Evolutionary conservation across 1,140 invertebrate genomes (phyloP).

Genomic region (Notospermus geniculatus): DNA sequence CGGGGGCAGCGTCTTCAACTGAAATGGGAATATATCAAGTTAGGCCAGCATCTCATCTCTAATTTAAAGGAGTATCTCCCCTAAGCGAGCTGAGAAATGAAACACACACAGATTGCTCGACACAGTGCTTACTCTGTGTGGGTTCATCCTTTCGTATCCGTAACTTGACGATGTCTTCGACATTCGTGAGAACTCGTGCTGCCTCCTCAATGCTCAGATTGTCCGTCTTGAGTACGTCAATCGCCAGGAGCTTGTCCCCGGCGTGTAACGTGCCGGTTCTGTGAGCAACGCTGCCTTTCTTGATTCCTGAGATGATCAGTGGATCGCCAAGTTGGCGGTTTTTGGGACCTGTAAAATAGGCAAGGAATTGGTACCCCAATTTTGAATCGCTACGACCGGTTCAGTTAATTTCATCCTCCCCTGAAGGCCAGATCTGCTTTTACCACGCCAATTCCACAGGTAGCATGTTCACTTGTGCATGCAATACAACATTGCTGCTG

Average conservation of each 20-base stretch:
- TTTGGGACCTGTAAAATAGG: slow-evolving; percentile 45
- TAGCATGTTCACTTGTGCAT: no score
- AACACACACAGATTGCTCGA: no score
- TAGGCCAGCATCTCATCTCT: no score
- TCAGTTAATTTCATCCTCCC: no score
- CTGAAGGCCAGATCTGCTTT: no score
- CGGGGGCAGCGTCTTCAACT: background rate
- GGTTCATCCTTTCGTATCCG: slow-evolving; percentile 66
- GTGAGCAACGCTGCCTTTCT: slow-evolving; percentile 85
- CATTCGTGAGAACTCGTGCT: slow-evolving; percentile 71
- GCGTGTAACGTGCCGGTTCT: slow-evolving; percentile 77
- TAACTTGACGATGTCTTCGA: slow-evolving; percentile 75
- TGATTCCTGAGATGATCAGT: slow-evolving; percentile 78
- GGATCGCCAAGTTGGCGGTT: slow-evolving; percentile 62
- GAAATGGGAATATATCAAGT: background rate
- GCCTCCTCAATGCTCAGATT: slow-evolving; percentile 70
- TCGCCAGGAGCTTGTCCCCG: slow-evolving; percentile 83
- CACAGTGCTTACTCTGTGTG: slow-evolving; percentile 40
- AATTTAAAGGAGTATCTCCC: no score
- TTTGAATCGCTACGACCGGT: no score
- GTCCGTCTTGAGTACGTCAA: slow-evolving; percentile 80
- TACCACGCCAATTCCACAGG: no score
- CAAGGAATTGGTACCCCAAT: slow-evolving; percentile 13
- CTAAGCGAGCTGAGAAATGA: no score
- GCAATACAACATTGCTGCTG: no score